Conservation (phyloP, 1,140 invertebrate species). For the Eupeodes corollae region DNA sequence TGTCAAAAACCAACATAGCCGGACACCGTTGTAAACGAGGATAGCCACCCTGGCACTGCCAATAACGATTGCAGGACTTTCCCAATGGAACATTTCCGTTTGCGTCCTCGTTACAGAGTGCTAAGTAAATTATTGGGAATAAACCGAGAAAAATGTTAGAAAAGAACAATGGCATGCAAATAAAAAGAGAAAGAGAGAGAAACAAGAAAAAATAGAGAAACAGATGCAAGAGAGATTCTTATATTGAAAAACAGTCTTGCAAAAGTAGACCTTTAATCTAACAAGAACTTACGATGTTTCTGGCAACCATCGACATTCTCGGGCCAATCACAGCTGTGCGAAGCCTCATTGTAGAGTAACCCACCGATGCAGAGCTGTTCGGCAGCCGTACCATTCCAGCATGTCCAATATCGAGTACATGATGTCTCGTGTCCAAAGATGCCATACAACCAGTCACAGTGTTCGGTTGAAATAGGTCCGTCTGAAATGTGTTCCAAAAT, state of each 20-base stretch:
- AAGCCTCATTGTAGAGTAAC: constrained; percentile 78
- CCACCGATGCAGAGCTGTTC: constrained; percentile 89
- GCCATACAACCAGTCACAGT: constrained; percentile 86
- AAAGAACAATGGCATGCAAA: background rate
- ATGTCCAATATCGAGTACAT: constrained; percentile 87
- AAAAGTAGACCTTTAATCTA: too few relatives aligned
- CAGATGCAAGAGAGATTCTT: background rate
- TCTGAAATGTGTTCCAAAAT: constrained; percentile 42
- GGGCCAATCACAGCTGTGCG: constrained; percentile 85
- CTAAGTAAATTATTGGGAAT: constrained; percentile 42
- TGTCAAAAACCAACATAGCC: constrained; percentile 82
- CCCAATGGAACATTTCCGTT: constrained; percentile 57
- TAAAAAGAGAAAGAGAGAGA: background rate
- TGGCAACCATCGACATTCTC: constrained; percentile 81
- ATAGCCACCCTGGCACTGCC: constrained; percentile 88
- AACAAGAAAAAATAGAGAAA: background rate
- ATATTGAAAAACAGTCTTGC: background rate
- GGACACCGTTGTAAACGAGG: constrained; percentile 79
- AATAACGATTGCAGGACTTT: constrained; percentile 86
- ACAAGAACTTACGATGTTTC: constrained; percentile 71
- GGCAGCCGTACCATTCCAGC: constrained; percentile 86
- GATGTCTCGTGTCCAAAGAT: constrained; percentile 88
- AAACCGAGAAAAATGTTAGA: background rate
- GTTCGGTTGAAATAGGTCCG: constrained; percentile 68
- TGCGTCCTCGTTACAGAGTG: constrained; percentile 74